phyloP scores from a whole-genome alignment of 1,140 invertebrate species.

The Oreohelix idahoensis region DNA sequence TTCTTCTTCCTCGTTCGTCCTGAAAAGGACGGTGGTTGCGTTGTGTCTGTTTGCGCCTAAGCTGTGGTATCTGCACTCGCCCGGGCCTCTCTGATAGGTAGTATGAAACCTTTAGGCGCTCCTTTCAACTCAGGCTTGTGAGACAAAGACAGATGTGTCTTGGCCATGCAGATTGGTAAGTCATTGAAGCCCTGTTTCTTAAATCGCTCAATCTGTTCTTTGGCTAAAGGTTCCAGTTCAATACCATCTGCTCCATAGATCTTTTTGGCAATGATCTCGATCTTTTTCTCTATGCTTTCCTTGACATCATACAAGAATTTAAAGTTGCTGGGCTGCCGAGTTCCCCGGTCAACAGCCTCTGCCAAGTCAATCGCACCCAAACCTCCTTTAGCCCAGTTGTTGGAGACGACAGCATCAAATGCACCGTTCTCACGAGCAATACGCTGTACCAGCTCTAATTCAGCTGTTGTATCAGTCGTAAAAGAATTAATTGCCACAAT shows the following conservation, averaged over 20 bases:
- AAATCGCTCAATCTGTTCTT: no score
- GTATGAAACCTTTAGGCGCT: no score
- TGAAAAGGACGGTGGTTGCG: no score
- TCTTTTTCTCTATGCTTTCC: conserved; percentile 88
- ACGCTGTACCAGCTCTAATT: conserved; percentile 86
- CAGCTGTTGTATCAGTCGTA: conserved; percentile 87
- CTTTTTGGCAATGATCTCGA: conserved; percentile 89
- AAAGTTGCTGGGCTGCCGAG: conserved; percentile 77
- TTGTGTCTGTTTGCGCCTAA: no score
- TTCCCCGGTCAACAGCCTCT: conserved; percentile 87
- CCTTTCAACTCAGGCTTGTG: no score
- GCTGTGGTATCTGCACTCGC: no score
- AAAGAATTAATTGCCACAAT: conserved; percentile 96
- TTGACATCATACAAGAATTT: conserved; percentile 89
- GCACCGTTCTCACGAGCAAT: conserved; percentile 85
- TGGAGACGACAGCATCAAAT: conserved; percentile 87
- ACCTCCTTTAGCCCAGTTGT: conserved; percentile 93
- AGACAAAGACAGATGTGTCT: no score
- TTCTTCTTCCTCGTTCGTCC: no score
- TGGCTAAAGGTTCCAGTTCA: no score
- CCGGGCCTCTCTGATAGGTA: no score
- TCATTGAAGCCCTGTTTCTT: no score
- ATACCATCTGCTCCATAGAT: conserved; percentile 99
- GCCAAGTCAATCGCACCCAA: conserved; percentile 88
- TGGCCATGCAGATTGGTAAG: no score